Base-by-base conservation (phyloP, 2,797 vertebrate species). In the Denticeps clupeoides region DNA sequence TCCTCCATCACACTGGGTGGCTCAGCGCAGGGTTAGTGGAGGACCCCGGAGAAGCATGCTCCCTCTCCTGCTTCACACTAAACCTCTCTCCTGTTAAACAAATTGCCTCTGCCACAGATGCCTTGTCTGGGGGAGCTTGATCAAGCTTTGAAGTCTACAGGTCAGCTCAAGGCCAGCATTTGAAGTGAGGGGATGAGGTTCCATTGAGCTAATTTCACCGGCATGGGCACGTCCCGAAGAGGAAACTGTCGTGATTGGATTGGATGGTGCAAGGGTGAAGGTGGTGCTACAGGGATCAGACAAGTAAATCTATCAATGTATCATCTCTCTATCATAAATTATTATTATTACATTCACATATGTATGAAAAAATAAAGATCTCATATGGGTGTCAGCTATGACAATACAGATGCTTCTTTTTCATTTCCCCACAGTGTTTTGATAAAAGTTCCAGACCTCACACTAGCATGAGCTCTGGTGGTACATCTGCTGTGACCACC, bases 81-180 rank as follows among this genome's bases (percentile, higher is more conserved):
- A 80, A 75, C 66, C 71, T 65, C 62, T 67, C 59, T 67, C 69
- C 73, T 73, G 73, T 81, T 77, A 63, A 75, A 82, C 79, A 78
- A 80, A 82, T 80, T 76, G 77, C 63, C 59, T 69, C 62, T 71
- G 70, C 66, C 71, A 72, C 59, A 67, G 66, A 71, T 70, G 69
- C 54, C 69, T 68, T 67, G 77, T 80, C 73, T 75, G 54, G 64
- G 61, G 62, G 72, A 80, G 58, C 62, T 73, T 68, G 68, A 72
- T 78, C 67, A 66, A 59, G 65, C 82, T 81, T 81, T 83, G 78
- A 82, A 80, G 77, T 81, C 56, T 69, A 55, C 61, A 73, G 79
- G 81, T 82, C 80, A 85, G 70, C 70, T 47, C 63, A 56, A 71
- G 77, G 77, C 66, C 64, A 78, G 63, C 54, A 68, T 73, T 65